Evolutionary conservation across 2,888 invertebrate genomes (phyloP).

Genomic region (Malacosoma neustria): DNA sequence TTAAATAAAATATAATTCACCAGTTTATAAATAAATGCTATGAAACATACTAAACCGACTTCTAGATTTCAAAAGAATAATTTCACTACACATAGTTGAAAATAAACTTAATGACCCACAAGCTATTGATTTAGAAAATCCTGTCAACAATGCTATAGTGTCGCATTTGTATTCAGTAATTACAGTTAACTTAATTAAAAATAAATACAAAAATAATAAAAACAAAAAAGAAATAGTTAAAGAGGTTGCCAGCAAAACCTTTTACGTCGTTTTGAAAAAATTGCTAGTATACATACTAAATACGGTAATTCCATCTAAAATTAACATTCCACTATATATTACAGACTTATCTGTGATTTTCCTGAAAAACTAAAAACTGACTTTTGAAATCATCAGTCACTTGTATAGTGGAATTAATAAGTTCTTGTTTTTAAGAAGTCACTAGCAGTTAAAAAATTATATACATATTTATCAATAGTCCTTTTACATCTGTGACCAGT

Average conservation of each 20-base stretch:
- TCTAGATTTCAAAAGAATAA: slow-evolving; percentile 17
- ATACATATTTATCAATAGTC: too few species aligned
- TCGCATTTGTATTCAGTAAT: not conserved
- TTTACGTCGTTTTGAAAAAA: slow-evolving; percentile 13
- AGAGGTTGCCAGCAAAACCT: too few species aligned
- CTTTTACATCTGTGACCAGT: too few species aligned
- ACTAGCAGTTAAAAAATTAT: too few species aligned
- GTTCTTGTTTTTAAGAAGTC: too few species aligned
- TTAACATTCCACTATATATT: slow-evolving; percentile 29
- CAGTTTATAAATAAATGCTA: slow-evolving; percentile 11
- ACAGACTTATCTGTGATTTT: slow-evolving; percentile 21
- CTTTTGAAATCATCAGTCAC: too few species aligned
- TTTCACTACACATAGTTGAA: slow-evolving; percentile 16
- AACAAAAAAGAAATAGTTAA: slow-evolving; percentile 13
- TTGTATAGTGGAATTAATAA: too few species aligned
- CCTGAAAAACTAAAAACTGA: too few species aligned
- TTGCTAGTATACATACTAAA: slow-evolving; percentile 22
- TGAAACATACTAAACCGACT: slow-evolving; percentile 13
- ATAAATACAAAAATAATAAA: not conserved
- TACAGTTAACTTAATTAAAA: not conserved
- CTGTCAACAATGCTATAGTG: slow-evolving; percentile 3
- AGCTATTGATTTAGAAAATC: slow-evolving; percentile 19
- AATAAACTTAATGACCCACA: slow-evolving; percentile 24
- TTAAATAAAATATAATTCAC: slow-evolving; percentile 15
- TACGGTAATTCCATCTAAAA: slow-evolving; percentile 29